Base-by-base conservation (phyloP, 2,888 invertebrate species). In the Malthinus seriepunctatus region DNA sequence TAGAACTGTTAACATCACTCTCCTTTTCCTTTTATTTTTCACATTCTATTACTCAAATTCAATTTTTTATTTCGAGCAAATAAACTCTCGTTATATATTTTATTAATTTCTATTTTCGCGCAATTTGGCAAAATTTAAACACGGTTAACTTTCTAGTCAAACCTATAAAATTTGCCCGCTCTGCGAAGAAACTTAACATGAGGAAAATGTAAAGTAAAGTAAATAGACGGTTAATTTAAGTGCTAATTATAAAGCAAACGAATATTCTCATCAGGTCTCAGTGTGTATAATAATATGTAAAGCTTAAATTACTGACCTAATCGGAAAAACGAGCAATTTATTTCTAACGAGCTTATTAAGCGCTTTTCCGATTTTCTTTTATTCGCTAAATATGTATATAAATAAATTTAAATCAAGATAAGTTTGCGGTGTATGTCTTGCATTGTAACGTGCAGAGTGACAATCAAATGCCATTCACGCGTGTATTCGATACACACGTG, bases 221-320 rank as follows among this genome's bases (percentile, higher is more conserved):
- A 57, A 58, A 52, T 55, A 56, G 52, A 52, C 57, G 53, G 52
- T 48, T 44, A 46, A 51, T 53, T 65, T 56, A 49, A 52, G 55
- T 48, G 62, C 57, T 67, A 67, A 67, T 67, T 67, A 64, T 66
- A 66, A 67, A 67, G 66, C 64, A 67, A 67, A 67, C 67, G 65
- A 63, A 67, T 64, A 60, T 54, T 63, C 63, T 50, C 57, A 51
- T 50, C 57, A 51, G 23, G 23, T 23, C 23, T 23, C 23, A 23
- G 23, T 23, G 56, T 62, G 63, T 63, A 64, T 64, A 64, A 65
- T 64, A 56, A 59, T 59, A 63, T 67, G 66, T 67, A 67, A 67
- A 67, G 66, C 60, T 60, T 60, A 67, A 64, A 67, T 65, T 64
- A 68, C 66, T 65, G 67, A 68, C 66, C 66, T 68, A 68, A 68